Conservation (phyloP, 2,797 vertebrate genomes). For the Rhyacichthys aspro region DNA sequence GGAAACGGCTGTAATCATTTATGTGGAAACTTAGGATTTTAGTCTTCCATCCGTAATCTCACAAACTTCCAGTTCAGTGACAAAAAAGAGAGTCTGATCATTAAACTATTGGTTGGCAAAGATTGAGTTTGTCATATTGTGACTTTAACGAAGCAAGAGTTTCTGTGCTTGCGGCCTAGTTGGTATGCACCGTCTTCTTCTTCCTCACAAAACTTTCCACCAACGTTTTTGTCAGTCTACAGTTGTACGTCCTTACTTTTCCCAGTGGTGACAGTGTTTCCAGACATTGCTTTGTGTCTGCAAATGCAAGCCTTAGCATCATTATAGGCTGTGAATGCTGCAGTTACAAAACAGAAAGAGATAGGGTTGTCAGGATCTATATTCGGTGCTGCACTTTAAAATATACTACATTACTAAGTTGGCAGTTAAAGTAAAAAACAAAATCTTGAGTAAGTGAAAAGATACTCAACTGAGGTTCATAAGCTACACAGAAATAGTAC, state of each 20-base stretch:
- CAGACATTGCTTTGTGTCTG: not conserved
- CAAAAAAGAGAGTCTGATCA: not conserved
- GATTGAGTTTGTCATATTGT: not conserved
- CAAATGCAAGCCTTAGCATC: too few species aligned
- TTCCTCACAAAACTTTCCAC: conserved; percentile 2
- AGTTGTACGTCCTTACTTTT: not conserved
- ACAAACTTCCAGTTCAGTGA: not conserved
- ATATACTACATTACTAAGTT: too few species aligned
- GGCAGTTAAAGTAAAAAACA: too few species aligned
- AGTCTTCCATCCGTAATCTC: not conserved
- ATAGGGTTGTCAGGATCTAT: too few species aligned
- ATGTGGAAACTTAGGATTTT: not conserved
- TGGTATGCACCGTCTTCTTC: not conserved
- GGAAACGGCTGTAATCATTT: not conserved
- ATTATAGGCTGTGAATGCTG: too few species aligned
- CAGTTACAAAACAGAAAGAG: too few species aligned
- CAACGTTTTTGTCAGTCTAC: not conserved
- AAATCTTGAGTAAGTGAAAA: too few species aligned
- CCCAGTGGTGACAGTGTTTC: not conserved
- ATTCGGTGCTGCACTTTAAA: too few species aligned
- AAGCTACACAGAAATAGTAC: too few species aligned
- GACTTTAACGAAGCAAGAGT: not conserved
- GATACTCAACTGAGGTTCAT: too few species aligned
- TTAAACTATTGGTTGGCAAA: not conserved
- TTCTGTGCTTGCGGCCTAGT: not conserved